A percentile compares a stretch with the other conserved stretches of the same genome.
Conservation (phyloP, 2,113 vertebrate species). For the Channa argus region DNA sequence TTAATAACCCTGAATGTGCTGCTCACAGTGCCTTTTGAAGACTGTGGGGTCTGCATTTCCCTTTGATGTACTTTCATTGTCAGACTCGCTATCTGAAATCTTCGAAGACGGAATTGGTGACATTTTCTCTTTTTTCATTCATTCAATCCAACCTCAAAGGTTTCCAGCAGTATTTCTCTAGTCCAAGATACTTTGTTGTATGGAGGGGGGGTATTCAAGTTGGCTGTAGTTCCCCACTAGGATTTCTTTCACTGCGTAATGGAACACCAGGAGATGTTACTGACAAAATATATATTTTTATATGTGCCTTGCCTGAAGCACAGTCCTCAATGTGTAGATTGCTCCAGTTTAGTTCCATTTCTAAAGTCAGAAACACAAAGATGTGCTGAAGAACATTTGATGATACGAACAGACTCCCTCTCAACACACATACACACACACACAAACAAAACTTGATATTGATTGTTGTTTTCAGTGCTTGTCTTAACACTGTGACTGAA, state of each 20-base stretch:
- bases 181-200: conserved; percentile 77
- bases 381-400: neutral
- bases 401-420: neutral
- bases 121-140: conserved; percentile 82
- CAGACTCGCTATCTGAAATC: conserved; percentile 80
- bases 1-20: conserved; percentile 82
- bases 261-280: conserved; percentile 63
- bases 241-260: conserved; percentile 72
- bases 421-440: neutral
- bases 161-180: conserved; percentile 70
- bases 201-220: conserved; percentile 58
- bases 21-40: conserved; percentile 79
- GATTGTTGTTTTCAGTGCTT: neutral
- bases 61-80: conserved; percentile 84
- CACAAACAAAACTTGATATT: neutral
- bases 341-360: conserved; percentile 41
- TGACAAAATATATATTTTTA: conserved; percentile 58
- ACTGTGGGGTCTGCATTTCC: conserved; percentile 78
- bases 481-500: neutral
- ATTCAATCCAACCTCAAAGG: conserved; percentile 83
- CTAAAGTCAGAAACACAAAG: conserved; percentile 1
- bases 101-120: conserved; percentile 80
- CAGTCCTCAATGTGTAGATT: conserved; percentile 18
- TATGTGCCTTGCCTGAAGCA: conserved; percentile 33
- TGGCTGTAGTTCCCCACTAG: conserved; percentile 66